phyloP scores from a whole-genome alignment of 2,797 vertebrate genomes.

The Adelosebastes latens region DNA sequence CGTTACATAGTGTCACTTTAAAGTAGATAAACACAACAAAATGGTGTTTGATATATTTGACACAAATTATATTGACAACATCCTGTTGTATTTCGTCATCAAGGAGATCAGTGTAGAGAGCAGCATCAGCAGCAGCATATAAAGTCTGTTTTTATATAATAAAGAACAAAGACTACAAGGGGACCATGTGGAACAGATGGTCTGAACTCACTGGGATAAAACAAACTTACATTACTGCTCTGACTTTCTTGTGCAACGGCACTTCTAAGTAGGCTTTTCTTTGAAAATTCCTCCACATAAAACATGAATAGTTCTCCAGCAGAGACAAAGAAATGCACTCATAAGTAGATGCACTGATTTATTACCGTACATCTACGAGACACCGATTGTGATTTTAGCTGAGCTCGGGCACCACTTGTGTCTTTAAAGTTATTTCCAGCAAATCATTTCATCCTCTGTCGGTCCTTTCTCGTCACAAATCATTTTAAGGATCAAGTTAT shows the following conservation, averaged over 20 bases:
- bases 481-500: conserved; percentile 21
- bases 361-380: conserved; percentile 14
- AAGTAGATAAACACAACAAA: neutral
- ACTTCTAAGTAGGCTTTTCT: neutral
- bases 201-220: neutral
- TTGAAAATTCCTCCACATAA: neutral
- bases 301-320: neutral
- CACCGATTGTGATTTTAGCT: neutral
- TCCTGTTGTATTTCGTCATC: neutral
- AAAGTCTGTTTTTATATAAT: neutral
- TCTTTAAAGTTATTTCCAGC: conserved; percentile 10
- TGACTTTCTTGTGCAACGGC: neutral
- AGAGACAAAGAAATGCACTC: conserved; percentile 11
- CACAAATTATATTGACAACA: no score
- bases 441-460: conserved; percentile 11
- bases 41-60: neutral
- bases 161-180: neutral
- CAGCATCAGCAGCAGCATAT: neutral
- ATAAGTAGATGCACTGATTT: conserved; percentile 20
- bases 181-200: conserved; percentile 9
- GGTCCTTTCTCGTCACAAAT: conserved; percentile 15
- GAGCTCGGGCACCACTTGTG: neutral
- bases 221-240: neutral
- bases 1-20: neutral
- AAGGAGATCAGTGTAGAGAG: neutral